Percentiles rank a stretch among this genome's conserved stretches.
phyloP scores from a whole-genome alignment of 1,140 invertebrate species.

The Tenebrio molitor region DNA sequence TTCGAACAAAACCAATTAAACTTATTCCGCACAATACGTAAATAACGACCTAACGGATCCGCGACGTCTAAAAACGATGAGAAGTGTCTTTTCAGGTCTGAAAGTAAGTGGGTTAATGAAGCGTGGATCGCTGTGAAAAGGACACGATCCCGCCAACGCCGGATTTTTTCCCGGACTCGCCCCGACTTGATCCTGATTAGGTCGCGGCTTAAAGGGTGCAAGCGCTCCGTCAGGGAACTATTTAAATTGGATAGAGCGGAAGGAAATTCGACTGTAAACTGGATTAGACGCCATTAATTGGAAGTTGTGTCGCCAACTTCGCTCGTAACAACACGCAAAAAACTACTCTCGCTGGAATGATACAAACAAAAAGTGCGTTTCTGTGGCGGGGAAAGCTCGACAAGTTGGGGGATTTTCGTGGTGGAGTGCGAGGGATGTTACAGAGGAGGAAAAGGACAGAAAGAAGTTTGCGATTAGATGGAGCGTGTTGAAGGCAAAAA shows the following conservation, averaged over 20 bases:
- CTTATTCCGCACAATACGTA: constrained; percentile 36
- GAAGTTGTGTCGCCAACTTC: background rate
- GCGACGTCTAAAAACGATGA: constrained; percentile 11
- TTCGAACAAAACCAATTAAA: constrained; percentile 33
- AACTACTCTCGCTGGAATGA: constrained; percentile 12
- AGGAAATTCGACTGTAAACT: background rate
- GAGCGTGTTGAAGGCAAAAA: too few relatives aligned
- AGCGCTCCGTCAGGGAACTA: background rate
- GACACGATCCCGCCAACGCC: constrained; percentile 9
- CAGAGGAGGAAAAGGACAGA: too few relatives aligned
- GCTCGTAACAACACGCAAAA: background rate
- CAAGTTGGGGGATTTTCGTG: too few relatives aligned
- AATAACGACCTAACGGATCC: constrained; percentile 18
- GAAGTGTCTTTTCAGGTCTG: constrained; percentile 34
- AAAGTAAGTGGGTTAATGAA: constrained; percentile 37
- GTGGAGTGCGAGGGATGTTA: too few relatives aligned
- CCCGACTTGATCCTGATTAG: constrained; percentile 22
- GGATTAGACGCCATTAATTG: constrained; percentile 24
- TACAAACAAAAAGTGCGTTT: too few relatives aligned
- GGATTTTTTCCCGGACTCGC: background rate
- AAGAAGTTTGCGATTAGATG: too few relatives aligned
- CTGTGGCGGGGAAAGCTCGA: too few relatives aligned
- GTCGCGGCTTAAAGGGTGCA: constrained; percentile 1
- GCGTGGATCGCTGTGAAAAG: constrained; percentile 17
- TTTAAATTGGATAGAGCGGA: constrained; percentile 24